phyloP scores from a whole-genome alignment of 2,797 vertebrate species.

The Helicolenus hilgendorfi region DNA sequence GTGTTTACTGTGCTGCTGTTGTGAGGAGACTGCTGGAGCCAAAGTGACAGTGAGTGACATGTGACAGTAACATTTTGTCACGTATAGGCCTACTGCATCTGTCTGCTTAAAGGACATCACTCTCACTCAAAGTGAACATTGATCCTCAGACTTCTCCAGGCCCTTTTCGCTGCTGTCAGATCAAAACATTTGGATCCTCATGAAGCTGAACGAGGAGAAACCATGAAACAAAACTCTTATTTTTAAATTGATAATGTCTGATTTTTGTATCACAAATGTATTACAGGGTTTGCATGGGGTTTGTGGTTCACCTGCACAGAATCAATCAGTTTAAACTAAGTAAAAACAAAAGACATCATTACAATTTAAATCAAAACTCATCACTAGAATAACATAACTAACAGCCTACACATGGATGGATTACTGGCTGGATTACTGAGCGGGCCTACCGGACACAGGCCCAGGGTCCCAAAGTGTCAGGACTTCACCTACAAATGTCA shows the following conservation, averaged over 20 bases:
- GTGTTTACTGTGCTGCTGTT: not conserved
- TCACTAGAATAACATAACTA: not conserved
- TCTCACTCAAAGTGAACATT: conserved; percentile 14
- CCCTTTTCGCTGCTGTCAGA: conserved; percentile 21
- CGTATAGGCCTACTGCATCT: not conserved
- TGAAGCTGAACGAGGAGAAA: not conserved
- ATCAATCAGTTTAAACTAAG: not conserved
- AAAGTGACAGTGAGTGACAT: conserved; percentile 14
- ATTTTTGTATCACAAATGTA: not conserved
- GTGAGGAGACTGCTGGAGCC: not conserved
- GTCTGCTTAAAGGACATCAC: conserved; percentile 31
- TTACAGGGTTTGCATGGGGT: not conserved
- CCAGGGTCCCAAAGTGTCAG: no score
- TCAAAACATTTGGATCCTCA: conserved; percentile 5
- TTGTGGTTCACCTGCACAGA: not conserved
- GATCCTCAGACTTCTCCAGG: conserved; percentile 50
- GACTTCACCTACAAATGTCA: no score
- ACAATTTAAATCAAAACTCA: not conserved
- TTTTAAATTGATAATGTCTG: conserved; percentile 5
- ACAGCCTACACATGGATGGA: no score
- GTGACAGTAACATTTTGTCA: conserved; percentile 24
- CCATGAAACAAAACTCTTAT: not conserved
- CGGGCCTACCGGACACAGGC: no score
- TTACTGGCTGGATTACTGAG: no score
- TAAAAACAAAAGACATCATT: not conserved